These are phyloP conservation scores for Athalia rosae DNA, from an alignment of 2,888 invertebrate genomes.

Conservation along the genomic window DNA sequence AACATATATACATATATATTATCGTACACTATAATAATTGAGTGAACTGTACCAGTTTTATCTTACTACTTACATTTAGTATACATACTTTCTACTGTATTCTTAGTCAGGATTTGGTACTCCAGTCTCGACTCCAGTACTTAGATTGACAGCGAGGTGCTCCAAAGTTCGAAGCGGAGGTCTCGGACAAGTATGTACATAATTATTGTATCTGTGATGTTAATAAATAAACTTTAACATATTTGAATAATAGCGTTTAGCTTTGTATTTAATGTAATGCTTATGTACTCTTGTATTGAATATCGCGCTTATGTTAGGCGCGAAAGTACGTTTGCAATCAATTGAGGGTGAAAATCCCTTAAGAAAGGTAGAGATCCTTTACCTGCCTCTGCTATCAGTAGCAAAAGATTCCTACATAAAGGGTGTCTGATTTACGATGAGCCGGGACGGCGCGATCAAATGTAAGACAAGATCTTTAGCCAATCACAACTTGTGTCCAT, in stretches of 20 bases:
- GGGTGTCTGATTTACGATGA: too few relatives aligned
- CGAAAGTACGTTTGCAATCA: too few relatives aligned
- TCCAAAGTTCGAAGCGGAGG: constrained; percentile 50
- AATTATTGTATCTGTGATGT: constrained; percentile 73
- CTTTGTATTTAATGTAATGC: not conserved
- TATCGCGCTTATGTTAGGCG: too few relatives aligned
- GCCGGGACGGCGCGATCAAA: too few relatives aligned
- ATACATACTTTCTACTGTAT: constrained; percentile 42
- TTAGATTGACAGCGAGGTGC: constrained; percentile 63
- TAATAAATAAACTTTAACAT: constrained; percentile 72
- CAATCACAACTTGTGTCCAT: too few relatives aligned
- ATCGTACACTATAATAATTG: not conserved
- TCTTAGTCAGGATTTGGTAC: constrained; percentile 64
- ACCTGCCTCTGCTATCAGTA: too few relatives aligned
- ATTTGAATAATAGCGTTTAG: constrained; percentile 60
- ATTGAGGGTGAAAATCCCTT: too few relatives aligned
- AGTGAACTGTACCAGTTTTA: constrained; percentile 27
- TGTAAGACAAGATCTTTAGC: too few relatives aligned
- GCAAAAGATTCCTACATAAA: too few relatives aligned
- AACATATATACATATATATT: not conserved
- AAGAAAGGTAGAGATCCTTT: too few relatives aligned
- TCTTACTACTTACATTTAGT: constrained; percentile 4
- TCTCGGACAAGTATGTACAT: constrained; percentile 68
- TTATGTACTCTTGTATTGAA: too few relatives aligned
- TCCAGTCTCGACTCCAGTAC: constrained; percentile 68